These are phyloP conservation scores for Anguilla japonica DNA, from an alignment of 2,113 vertebrate genomes.

Conservation along the genomic window DNA sequence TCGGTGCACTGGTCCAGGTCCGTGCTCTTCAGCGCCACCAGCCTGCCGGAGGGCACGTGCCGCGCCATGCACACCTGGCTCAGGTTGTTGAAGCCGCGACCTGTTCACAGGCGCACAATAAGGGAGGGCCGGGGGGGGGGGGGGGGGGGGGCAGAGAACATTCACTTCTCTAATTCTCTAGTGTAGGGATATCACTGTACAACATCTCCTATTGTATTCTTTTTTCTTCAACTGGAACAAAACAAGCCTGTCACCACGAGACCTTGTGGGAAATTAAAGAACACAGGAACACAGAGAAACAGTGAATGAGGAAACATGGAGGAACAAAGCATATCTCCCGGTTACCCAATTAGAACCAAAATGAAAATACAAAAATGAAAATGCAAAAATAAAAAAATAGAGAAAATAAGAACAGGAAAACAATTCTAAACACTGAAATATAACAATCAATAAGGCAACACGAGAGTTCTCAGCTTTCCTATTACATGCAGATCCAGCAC, in stretches of 20 bases:
- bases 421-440: no score
- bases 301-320: not conserved
- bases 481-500: not conserved
- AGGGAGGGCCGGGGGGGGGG: not conserved
- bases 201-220: not conserved
- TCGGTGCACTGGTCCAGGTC: constrained; percentile 92
- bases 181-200: not conserved
- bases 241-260: not conserved
- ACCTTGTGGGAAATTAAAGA: not conserved
- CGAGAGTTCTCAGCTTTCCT: no score
- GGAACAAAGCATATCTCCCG: not conserved
- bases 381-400: no score
- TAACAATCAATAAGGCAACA: no score
- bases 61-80: constrained; percentile 87
- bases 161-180: not conserved
- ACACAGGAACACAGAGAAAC: not conserved
- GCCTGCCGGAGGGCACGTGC: constrained; percentile 82
- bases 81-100: constrained; percentile 88
- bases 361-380: not conserved
- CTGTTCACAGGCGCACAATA: constrained; percentile 62
- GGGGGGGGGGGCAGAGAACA: no score
- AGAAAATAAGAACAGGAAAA: no score
- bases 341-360: not conserved
- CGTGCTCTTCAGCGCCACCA: constrained; percentile 88
- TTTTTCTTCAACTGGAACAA: not conserved